Evolutionary conservation across 2,797 vertebrate species (phyloP), one percentile per base, ranked within the genome.

Genomic region (Anabas testudineus): DNA sequence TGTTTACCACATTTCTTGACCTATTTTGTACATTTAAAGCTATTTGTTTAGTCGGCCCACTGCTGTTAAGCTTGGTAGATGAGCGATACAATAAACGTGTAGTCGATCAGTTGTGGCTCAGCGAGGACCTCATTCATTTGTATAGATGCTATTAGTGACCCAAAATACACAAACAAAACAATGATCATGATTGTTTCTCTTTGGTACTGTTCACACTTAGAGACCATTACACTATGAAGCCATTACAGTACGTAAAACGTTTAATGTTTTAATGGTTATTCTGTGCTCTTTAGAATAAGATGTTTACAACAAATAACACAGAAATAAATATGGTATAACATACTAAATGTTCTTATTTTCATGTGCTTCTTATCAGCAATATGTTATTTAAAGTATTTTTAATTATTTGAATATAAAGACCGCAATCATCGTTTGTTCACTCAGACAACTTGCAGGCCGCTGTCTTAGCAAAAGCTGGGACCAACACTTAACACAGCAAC

Each of bases 121-220:
- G 1, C 5, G 24, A 7, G 45, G 21, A 18, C 30, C 1, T 48
- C 3, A n/a, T 42, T 45, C 12, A 34, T 42, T 24, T 68, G 43
- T 9, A 63, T 9, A 47, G 7, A 48, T 36, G 8, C 13, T 14
- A 21, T 49, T 21, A 32, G 10, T 18, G n/a, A n/a, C n/a, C 4
- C 46, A 61, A 51, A 64, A 47, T 48, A 43, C 37, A 68, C 13
- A 39, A 63, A 67, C 14, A 54, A 36, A 32, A 47, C 12, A 39
- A 21, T 5, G 10, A 24, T 32, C 6, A 32, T 22, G 2, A 13
- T 10, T 14, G 15, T 14, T 24, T 34, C 0, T 37, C 24, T 39
- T 45, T 28, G 45, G 6, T n/a, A 19, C 13, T n/a, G 15, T 49
- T 48, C 53, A 12, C 53, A 15, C 26, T 63, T 21, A 51, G 1